Evolutionary conservation across 2,888 invertebrate species (phyloP), one percentile per base, ranked within the genome.

Genomic region (Morpho helenor): DNA sequence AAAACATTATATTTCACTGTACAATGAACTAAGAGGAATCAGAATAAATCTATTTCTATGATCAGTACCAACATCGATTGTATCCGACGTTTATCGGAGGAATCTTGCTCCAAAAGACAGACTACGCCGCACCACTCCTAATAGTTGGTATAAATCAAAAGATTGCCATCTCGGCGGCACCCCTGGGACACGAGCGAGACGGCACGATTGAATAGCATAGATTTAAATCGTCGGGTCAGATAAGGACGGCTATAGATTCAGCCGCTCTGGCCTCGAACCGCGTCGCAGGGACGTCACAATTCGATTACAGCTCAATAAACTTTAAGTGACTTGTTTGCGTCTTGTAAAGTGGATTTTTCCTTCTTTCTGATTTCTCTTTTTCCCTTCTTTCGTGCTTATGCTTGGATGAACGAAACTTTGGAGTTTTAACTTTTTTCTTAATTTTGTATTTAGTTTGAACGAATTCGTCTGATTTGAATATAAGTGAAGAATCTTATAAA

Each of bases 111-210:
- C 71, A 69, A 81, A 79, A 87, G 84, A 88, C 87, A 81, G 82
- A 87, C 82, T 80, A 84, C 81, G 84, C 87, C 82, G 80, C 80
- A 80, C 74, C 80, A 80, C 82, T 88, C 88, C 90, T 90, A 90
- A 90, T 90, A 90, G 89, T 90, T 87, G 87, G 86, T 87, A 90
- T 90, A 90, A 90, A 90, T 90, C 90, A 90, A 89, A 90, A 90
- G 90, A 90, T 90, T 88, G 88, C 90, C 88, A 89, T 90, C 89
- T 88, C 83, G 77, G 77, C 82, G 82, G 88, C 87, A 88, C 90
- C 89, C 90, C 86, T 85, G 90, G 87, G 90, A 90, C 74, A 77
- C 83, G 86, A 90, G 88, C 77, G 90, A 90, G 90, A 90, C 77
- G 83, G 84, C 87, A 89, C 82, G 87, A 90, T 90, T 90, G 90